Evolutionary conservation across 1,140 invertebrate genomes (phyloP).

Genomic region (Tetramorium alpestre): DNA sequence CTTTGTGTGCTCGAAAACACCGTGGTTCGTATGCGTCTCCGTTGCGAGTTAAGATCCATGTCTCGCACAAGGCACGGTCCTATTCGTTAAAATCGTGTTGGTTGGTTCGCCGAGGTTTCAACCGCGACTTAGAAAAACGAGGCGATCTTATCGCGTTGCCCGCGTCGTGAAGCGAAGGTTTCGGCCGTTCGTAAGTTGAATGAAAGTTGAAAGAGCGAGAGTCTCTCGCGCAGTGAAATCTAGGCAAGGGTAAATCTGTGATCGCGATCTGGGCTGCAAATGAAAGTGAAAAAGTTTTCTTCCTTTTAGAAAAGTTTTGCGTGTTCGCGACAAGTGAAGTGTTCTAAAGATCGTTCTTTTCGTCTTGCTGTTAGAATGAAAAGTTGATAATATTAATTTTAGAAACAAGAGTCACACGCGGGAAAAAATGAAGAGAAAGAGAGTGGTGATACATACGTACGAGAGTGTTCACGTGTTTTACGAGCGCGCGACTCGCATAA

Average conservation of each 20-base stretch:
- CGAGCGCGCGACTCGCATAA: constrained; percentile 51
- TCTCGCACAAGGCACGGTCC: background rate
- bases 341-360: constrained; percentile 44
- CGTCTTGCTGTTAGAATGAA: background rate
- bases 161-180: constrained; percentile 9
- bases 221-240: constrained; percentile 21
- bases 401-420: background rate
- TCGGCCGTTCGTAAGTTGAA: background rate
- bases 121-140: background rate
- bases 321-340: constrained; percentile 63
- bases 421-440: background rate
- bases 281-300: constrained; percentile 56
- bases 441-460: constrained; percentile 43
- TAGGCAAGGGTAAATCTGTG: constrained; percentile 61
- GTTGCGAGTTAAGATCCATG: constrained; percentile 1
- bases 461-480: constrained; percentile 65
- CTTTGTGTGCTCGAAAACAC: constrained; percentile 70
- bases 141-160: background rate
- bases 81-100: constrained; percentile 3
- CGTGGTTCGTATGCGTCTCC: constrained; percentile 49
- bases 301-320: constrained; percentile 7
- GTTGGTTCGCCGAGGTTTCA: background rate
- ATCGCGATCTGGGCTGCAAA: constrained; percentile 54
- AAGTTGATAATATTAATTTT: background rate
- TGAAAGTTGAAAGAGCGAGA: background rate